Evolutionary conservation across 2,888 invertebrate genomes (phyloP).

Genomic region (Germaria angustata): DNA sequence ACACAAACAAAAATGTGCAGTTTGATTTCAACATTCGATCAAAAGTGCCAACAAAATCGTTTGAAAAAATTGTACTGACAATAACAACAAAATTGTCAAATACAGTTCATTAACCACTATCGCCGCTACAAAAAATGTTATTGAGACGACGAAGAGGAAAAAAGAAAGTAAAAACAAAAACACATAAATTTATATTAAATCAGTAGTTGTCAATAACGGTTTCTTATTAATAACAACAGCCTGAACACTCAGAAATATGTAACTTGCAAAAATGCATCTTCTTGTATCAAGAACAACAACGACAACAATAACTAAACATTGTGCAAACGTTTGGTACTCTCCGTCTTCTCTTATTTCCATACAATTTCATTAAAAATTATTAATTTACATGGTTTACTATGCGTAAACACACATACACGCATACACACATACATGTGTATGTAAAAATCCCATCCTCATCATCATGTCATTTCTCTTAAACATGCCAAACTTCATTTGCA

Average conservation of each 20-base stretch:
- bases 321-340: not conserved
- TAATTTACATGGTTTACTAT: constrained; percentile 15
- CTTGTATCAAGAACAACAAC: constrained; percentile 15
- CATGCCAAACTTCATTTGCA: not conserved
- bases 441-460: constrained; percentile 8
- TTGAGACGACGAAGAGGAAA: constrained; percentile 24
- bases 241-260: constrained; percentile 5
- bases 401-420: not conserved
- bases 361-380: constrained; percentile 30
- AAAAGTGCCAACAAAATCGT: constrained; percentile 21
- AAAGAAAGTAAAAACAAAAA: constrained; percentile 37
- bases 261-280: not conserved
- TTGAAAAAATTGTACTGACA: not conserved
- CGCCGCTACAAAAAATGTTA: constrained; percentile 19
- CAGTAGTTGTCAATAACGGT: constrained; percentile 45
- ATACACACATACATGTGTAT: no score
- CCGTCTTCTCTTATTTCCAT: not conserved
- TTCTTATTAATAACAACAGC: constrained; percentile 43
- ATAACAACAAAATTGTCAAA: constrained; percentile 21
- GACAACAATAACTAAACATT: not conserved
- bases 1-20: not conserved
- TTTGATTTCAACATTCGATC: not conserved
- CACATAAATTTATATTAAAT: constrained; percentile 43
- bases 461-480: not conserved
- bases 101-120: constrained; percentile 51